Evolutionary conservation across 1,140 invertebrate genomes (phyloP), one percentile per base, ranked within the genome.

Genomic region (Atta cephalotes): DNA sequence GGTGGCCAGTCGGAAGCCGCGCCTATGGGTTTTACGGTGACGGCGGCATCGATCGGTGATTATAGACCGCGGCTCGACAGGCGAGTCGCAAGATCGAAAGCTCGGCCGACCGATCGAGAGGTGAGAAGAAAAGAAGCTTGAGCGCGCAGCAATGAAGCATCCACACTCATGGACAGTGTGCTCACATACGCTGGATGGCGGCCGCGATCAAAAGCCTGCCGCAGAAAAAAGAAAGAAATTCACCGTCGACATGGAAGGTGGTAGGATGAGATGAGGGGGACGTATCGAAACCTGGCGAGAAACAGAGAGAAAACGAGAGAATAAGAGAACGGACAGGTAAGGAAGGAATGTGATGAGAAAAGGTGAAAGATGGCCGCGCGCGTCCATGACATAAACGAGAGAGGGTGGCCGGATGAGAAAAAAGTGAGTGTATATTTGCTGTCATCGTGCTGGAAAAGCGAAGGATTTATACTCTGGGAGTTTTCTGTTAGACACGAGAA

Each of bases 11-110:
- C 85, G 85, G 85, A 86, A 86, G 85, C 77, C 74, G 82, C 76
- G 71, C 76, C 66, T 80, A 68, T 51, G 35, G 56, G 71, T 84
- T 90, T 77, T 85, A 90, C 35, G 68, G 53, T 90, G 88, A 85
- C 66, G 90, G 86, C 90, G 91, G 91, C 87, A 85, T 88, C 90
- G 86, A 62, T 10, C 7, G 39, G n/a, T 93, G 92, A 94, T 94
- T 93, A 94, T 91, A 94, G 92, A 89, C 89, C 87, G 79, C 78
- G 81, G 49, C 66, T 58, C 87, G 78, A 89, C 91, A 85, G 72
- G 65, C 79, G 60, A 90, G 84, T 88, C 85, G 89, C 76, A 76
- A 86, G 76, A 82, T 89, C 88, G 87, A 89, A 90, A 90, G 88
- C 86, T 87, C 81, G 28, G 71, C 31, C 77, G 77, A 14, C 70